A percentile compares a stretch with the other conserved stretches of the same genome.
Conservation (phyloP, 2,888 invertebrate species). For the Lasioglossum oenotherae region DNA sequence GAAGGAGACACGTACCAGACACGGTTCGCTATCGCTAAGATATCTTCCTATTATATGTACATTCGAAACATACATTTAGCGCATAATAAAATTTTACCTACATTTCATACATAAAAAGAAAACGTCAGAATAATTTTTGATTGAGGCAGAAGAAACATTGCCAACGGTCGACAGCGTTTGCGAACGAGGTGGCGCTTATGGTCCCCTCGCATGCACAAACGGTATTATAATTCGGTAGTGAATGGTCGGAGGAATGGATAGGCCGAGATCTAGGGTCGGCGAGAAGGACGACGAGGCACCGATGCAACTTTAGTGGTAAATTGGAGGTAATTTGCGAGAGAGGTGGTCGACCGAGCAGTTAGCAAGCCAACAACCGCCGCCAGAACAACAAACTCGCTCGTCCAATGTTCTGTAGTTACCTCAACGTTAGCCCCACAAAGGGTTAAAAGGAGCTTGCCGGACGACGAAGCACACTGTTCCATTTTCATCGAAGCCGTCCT, state of each 20-base stretch:
- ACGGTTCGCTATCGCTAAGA: background rate
- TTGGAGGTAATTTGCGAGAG: slow-evolving; percentile 78
- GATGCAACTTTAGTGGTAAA: slow-evolving; percentile 76
- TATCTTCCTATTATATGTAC: background rate
- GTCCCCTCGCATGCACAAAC: background rate
- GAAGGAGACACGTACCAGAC: background rate
- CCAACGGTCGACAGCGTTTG: background rate
- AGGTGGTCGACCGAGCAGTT: slow-evolving; percentile 74
- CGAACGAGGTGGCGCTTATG: background rate
- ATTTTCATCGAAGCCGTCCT: slow-evolving; percentile 61
- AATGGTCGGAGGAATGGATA: slow-evolving; percentile 46
- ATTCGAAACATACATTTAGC: background rate
- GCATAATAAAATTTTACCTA: no score
- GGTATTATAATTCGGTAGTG: slow-evolving; percentile 43
- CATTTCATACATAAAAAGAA: no score
- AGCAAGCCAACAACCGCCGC: slow-evolving; percentile 74
- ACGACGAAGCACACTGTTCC: slow-evolving; percentile 48
- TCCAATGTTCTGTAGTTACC: slow-evolving; percentile 67
- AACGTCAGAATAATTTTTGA: no score
- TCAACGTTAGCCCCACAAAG: slow-evolving; percentile 67
- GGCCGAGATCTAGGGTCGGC: slow-evolving; percentile 38
- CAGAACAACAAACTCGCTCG: slow-evolving; percentile 72
- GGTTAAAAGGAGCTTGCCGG: slow-evolving; percentile 65
- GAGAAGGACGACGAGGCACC: slow-evolving; percentile 66
- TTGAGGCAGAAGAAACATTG: no score